Evolutionary conservation across 2,113 vertebrate genomes (phyloP).

Genomic region (Holacanthus passer): DNA sequence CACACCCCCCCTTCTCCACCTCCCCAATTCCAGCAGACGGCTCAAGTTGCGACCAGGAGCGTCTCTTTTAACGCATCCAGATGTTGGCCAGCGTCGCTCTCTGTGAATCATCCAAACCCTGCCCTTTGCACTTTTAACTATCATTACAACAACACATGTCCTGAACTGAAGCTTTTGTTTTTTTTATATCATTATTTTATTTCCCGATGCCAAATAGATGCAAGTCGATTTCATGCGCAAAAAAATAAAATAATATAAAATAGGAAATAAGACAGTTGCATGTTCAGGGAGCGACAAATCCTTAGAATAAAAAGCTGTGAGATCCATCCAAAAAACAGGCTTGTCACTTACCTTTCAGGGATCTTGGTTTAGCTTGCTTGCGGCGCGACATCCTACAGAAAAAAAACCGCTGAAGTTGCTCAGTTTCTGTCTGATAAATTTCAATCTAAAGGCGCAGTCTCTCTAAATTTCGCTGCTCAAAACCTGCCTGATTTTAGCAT

Average conservation of each 20-base stretch:
- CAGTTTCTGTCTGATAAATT: constrained; percentile 89
- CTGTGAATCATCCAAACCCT: constrained; percentile 37
- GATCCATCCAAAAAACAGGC: constrained; percentile 64
- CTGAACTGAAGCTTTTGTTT: constrained; percentile 29
- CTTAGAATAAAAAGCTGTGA: constrained; percentile 62
- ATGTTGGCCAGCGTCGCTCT: constrained; percentile 75
- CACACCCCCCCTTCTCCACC: too few species aligned
- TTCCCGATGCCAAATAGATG: constrained; percentile 41
- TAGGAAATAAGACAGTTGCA: constrained; percentile 44
- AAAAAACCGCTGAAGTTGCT: constrained; percentile 93
- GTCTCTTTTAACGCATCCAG: constrained; percentile 79
- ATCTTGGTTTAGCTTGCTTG: constrained; percentile 99
- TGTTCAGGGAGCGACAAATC: constrained; percentile 55
- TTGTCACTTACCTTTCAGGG: constrained; percentile 95
- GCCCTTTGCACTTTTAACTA: constrained; percentile 55
- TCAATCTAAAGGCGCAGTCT: constrained; percentile 69
- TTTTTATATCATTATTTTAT: too few species aligned
- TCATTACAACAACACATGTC: constrained; percentile 8
- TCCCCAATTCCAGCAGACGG: constrained; percentile 85
- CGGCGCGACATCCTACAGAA: constrained; percentile 99
- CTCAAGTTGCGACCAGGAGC: constrained; percentile 77
- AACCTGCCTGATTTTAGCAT: constrained; percentile 75
- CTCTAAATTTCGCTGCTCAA: constrained; percentile 74
- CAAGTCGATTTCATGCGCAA: constrained; percentile 60
- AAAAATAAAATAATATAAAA: constrained; percentile 26